Conservation (phyloP, 1,140 invertebrate genomes). For the Brachionus asplanchnoidis region DNA sequence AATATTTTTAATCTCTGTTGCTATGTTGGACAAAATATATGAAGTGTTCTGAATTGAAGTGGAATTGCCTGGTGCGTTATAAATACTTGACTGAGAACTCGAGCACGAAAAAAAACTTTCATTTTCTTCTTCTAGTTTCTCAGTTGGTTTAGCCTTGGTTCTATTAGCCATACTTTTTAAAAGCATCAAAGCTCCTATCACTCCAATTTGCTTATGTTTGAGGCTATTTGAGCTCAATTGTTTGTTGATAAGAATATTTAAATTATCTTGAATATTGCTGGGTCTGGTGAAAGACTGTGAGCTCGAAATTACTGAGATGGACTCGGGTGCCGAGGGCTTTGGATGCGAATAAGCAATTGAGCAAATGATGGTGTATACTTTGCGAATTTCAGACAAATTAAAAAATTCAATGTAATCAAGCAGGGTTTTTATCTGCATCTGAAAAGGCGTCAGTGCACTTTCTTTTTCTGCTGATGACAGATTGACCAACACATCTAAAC, state of each 20-base stretch:
- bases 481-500: not conserved
- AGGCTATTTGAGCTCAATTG: constrained; percentile 17
- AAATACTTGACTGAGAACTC: not conserved
- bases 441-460: not conserved
- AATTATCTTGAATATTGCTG: not conserved
- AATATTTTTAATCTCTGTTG: constrained; percentile 23
- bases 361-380: constrained; percentile 3
- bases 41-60: not conserved
- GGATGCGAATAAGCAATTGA: constrained; percentile 24
- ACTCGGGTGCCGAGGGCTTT: not conserved
- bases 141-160: not conserved
- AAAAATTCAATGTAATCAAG: constrained; percentile 30
- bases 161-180: not conserved
- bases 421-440: constrained; percentile 9
- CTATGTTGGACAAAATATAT: not conserved
- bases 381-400: not conserved
- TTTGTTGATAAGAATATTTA: constrained; percentile 28
- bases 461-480: not conserved
- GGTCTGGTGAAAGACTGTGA: not conserved
- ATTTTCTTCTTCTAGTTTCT: not conserved
- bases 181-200: constrained; percentile 32
- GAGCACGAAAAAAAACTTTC: not conserved
- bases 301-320: not conserved
- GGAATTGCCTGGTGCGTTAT: constrained; percentile 13
- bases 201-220: constrained; percentile 33